phyloP scores from a whole-genome alignment of 2,888 invertebrate species.

The Polydrusus cervinus region DNA sequence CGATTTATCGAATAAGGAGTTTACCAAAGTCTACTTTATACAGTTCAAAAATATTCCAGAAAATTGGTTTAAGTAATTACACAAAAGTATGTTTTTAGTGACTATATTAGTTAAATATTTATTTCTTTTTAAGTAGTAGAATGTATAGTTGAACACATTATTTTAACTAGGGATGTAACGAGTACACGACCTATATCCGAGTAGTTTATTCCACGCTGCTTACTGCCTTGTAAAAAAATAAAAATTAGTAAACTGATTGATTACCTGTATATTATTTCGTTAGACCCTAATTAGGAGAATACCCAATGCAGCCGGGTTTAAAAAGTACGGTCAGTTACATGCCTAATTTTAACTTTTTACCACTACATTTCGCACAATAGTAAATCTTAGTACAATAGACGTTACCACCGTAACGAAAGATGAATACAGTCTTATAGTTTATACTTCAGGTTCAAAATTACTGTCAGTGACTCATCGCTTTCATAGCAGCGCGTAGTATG shows the following conservation, averaged over 20 bases:
- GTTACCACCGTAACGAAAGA: slow-evolving; percentile 23
- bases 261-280: no score
- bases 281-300: no score
- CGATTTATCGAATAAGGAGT: not conserved
- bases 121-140: slow-evolving; percentile 15
- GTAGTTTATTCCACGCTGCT: no score
- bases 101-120: slow-evolving; percentile 14
- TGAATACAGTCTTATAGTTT: not conserved
- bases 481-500: no score
- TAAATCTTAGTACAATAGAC: slow-evolving; percentile 36
- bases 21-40: slow-evolving; percentile 17
- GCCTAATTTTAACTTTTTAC: slow-evolving; percentile 1
- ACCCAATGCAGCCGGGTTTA: no score
- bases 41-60: slow-evolving; percentile 5
- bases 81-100: slow-evolving; percentile 1
- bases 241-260: no score
- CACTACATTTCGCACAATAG: slow-evolving; percentile 23
- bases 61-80: not conserved
- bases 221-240: no score
- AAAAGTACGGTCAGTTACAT: not conserved
- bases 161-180: not conserved
- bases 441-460: no score
- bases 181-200: no score
- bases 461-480: no score
- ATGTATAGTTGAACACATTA: not conserved